These are phyloP conservation scores for Rafetus swinhoei DNA, from an alignment of 2,113 vertebrate genomes.

Conservation along the genomic window DNA sequence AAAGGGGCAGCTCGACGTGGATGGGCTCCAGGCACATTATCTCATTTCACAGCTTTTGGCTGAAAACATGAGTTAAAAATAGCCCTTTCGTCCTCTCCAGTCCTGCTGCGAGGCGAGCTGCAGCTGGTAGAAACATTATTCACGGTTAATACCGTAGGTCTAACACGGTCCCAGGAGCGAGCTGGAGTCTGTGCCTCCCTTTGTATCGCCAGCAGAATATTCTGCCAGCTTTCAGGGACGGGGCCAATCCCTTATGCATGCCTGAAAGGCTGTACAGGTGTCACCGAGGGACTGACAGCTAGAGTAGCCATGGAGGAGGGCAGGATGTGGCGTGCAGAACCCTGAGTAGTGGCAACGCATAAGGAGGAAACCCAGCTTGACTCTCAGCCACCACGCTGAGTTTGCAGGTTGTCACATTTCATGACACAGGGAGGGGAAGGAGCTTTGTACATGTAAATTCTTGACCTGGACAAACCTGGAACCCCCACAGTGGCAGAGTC, in stretches of 20 bases:
- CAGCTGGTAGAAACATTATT: background rate
- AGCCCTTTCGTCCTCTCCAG: background rate
- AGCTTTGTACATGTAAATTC: background rate
- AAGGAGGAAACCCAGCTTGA: background rate
- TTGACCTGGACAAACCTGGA: background rate
- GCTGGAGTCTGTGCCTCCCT: rapidly evolving
- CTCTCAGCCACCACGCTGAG: background rate
- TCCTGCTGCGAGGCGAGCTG: background rate
- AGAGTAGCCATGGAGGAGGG: background rate
- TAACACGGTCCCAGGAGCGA: background rate
- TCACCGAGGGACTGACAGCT: background rate
- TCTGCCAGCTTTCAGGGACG: too few species aligned
- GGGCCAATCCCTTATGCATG: rapidly evolving
- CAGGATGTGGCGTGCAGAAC: background rate
- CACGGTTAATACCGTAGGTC: background rate
- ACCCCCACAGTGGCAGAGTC: background rate
- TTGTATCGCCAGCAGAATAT: background rate
- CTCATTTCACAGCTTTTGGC: rapidly evolving
- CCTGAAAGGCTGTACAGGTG: rapidly evolving
- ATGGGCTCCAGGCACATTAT: rapidly evolving
- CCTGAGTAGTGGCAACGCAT: background rate
- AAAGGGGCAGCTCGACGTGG: rapidly evolving
- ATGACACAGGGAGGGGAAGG: background rate
- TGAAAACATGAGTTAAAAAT: background rate
- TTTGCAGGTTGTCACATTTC: background rate